Evolutionary conservation across 1,140 invertebrate species (phyloP).

Genomic region (Halesus radiatus): DNA sequence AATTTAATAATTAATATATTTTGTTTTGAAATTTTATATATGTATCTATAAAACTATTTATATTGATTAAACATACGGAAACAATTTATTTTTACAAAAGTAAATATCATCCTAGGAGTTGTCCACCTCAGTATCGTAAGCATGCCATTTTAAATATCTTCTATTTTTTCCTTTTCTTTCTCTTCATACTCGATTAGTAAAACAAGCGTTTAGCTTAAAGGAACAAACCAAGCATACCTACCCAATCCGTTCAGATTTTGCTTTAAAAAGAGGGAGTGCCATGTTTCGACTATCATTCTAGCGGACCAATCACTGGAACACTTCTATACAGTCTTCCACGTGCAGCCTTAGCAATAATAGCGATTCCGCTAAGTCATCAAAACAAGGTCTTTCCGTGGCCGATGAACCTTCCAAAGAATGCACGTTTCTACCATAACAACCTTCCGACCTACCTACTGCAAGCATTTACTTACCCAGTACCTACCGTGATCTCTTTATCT

Average conservation of each 20-base stretch:
- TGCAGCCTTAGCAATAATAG: slow-evolving; percentile 38
- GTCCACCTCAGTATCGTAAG: too few species aligned
- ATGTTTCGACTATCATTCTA: not conserved
- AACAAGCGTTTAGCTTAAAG: not conserved
- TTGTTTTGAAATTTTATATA: too few species aligned
- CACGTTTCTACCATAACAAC: slow-evolving; percentile 40
- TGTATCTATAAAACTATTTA: too few species aligned
- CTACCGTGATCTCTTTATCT: not conserved
- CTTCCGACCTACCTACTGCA: not conserved
- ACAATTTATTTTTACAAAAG: too few species aligned
- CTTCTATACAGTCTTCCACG: slow-evolving; percentile 34
- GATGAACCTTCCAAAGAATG: slow-evolving; percentile 34
- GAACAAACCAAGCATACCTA: not conserved
- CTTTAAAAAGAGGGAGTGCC: slow-evolving; percentile 14
- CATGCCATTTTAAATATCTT: too few species aligned
- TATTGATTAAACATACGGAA: too few species aligned
- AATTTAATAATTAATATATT: too few species aligned
- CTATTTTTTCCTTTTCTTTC: too few species aligned
- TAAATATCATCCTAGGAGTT: too few species aligned
- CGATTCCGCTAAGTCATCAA: slow-evolving; percentile 54
- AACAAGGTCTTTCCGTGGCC: slow-evolving; percentile 48
- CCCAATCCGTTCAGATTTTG: not conserved
- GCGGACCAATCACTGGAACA: slow-evolving; percentile 53
- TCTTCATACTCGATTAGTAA: not conserved
- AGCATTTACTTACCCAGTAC: not conserved